A percentile compares a stretch with the other conserved stretches of the same genome.
These are phyloP conservation scores for Heliocidaris erythrogramma DNA, from an alignment of 35 echinoderm and acorn worm genomes.

Conservation along the genomic window DNA sequence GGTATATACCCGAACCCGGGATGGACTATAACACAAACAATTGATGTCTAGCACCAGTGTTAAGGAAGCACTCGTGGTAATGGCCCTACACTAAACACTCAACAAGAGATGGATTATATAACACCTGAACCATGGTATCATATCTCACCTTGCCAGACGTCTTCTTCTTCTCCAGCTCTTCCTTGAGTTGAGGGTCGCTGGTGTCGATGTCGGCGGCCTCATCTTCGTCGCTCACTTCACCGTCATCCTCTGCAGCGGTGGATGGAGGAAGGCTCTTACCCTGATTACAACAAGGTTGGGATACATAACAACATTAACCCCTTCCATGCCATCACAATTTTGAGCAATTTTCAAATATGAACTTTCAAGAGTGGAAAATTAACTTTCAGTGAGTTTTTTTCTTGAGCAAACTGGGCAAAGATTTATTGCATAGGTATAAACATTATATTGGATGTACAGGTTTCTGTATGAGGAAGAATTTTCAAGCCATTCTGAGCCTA, in stretches of 20 bases:
- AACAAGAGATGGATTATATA: not conserved
- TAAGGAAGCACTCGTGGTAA: not conserved
- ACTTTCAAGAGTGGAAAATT: no score
- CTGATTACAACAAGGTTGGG: not conserved
- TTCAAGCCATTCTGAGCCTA: no score
- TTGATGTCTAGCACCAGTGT: not conserved
- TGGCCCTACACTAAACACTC: not conserved
- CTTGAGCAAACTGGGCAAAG: no score
- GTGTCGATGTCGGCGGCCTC: conserved; percentile 91
- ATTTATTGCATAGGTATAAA: no score
- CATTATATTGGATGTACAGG: no score
- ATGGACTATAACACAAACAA: not conserved
- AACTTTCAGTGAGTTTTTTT: no score
- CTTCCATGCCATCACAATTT: no score
- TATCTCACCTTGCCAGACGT: not conserved
- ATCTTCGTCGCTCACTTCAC: conserved; percentile 99
- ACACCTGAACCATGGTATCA: not conserved
- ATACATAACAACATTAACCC: no score
- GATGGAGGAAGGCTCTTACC: conserved; percentile 35
- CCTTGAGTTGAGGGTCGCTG: conserved; percentile 75
- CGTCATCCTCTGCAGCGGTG: conserved; percentile 58
- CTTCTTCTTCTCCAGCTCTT: conserved; percentile 69
- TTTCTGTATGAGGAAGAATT: no score
- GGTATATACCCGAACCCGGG: not conserved
- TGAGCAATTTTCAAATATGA: no score